Percentiles rank a stretch among this genome's conserved stretches.
Conservation (phyloP, 1,140 invertebrate genomes). For the Tetragonula clypearis region DNA sequence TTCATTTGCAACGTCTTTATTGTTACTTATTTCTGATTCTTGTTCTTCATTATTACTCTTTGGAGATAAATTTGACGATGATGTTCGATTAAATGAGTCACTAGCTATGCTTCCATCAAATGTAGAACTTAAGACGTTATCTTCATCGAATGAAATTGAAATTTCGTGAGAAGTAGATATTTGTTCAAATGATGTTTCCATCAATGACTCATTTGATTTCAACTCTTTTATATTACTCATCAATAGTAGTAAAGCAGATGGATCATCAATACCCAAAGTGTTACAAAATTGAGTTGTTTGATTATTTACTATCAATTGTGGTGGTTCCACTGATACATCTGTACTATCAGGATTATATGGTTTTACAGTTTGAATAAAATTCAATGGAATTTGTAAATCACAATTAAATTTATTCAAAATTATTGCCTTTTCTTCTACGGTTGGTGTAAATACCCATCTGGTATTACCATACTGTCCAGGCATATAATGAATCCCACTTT, state of each 20-base stretch:
- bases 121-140: slow-evolving; percentile 59
- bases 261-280: slow-evolving; percentile 90
- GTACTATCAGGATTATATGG: slow-evolving; percentile 83
- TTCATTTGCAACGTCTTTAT: slow-evolving; percentile 30
- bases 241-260: slow-evolving; percentile 81
- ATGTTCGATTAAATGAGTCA: slow-evolving; percentile 57
- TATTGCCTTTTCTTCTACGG: slow-evolving; percentile 87
- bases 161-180: slow-evolving; percentile 51
- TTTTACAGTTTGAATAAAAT: slow-evolving; percentile 89
- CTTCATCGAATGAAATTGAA: slow-evolving; percentile 57
- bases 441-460: slow-evolving; percentile 90
- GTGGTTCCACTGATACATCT: slow-evolving; percentile 70
- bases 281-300: slow-evolving; percentile 93
- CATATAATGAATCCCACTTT: slow-evolving; percentile 87
- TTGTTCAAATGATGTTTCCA: slow-evolving; percentile 45
- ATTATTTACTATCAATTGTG: slow-evolving; percentile 85
- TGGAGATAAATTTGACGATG: slow-evolving; percentile 50
- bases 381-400: slow-evolving; percentile 87
- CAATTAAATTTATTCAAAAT: slow-evolving; percentile 86
- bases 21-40: slow-evolving; percentile 32
- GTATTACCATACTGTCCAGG: slow-evolving; percentile 88
- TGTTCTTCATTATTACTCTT: slow-evolving; percentile 52
- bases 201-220: slow-evolving; percentile 45
- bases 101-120: slow-evolving; percentile 59
- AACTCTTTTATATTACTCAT: slow-evolving; percentile 52